Evolutionary conservation across 1,140 invertebrate genomes (phyloP).

Genomic region (Pseudomyrmex cubaensis): DNA sequence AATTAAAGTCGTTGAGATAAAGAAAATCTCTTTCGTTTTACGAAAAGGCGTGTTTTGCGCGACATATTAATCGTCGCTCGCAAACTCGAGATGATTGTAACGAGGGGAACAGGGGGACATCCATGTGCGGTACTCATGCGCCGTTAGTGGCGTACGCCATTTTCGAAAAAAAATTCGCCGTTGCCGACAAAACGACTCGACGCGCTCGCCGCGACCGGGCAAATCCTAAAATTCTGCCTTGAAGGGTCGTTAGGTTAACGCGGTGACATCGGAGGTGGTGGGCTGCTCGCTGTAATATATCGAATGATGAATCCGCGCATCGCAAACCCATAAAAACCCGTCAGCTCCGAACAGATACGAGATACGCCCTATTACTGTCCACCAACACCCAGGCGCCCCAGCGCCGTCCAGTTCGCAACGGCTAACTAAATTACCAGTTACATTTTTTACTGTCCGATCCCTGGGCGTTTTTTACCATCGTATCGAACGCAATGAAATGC

Average conservation of each 20-base stretch:
- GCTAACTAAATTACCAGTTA: slow-evolving; percentile 85
- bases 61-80: slow-evolving; percentile 57
- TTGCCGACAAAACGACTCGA: slow-evolving; percentile 50
- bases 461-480: slow-evolving; percentile 80
- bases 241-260: slow-evolving; percentile 79
- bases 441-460: slow-evolving; percentile 84
- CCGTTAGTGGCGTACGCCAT: slow-evolving; percentile 54
- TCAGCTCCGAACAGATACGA: slow-evolving; percentile 83
- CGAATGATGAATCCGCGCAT: slow-evolving; percentile 84
- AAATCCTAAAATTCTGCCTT: slow-evolving; percentile 75
- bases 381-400: slow-evolving; percentile 75
- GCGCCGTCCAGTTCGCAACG: slow-evolving; percentile 79
- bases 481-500: slow-evolving; percentile 82
- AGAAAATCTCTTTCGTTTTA: background rate
- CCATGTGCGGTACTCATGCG: slow-evolving; percentile 44
- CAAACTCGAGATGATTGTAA: slow-evolving; percentile 55
- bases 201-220: slow-evolving; percentile 29
- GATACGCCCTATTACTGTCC: slow-evolving; percentile 85
- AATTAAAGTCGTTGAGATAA: slow-evolving; percentile 21
- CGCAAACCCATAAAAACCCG: slow-evolving; percentile 84
- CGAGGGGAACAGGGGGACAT: slow-evolving; percentile 39
- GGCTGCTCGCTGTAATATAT: slow-evolving; percentile 79
- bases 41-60: slow-evolving; percentile 29
- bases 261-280: slow-evolving; percentile 77
- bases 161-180: slow-evolving; percentile 59